Evolutionary conservation across 2,797 vertebrate genomes (phyloP).

Genomic region (Rhinatrema bivittatum): DNA sequence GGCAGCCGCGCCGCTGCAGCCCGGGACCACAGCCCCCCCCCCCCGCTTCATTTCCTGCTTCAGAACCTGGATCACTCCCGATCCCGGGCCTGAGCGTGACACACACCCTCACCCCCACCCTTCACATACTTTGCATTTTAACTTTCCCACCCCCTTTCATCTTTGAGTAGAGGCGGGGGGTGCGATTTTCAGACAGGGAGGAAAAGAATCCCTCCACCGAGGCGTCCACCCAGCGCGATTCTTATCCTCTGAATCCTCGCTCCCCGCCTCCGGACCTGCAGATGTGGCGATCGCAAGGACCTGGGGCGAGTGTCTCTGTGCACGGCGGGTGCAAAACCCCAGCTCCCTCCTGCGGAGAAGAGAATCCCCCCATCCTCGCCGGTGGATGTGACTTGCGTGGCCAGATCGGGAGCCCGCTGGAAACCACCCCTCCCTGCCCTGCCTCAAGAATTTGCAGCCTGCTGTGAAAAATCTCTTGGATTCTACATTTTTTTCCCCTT

Average conservation of each 20-base stretch:
- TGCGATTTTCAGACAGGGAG: too few relatives aligned
- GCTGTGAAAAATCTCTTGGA: not conserved
- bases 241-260: slow-evolving; percentile 9
- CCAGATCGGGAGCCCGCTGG: too few relatives aligned
- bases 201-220: slow-evolving; percentile 21
- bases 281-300: slow-evolving; percentile 52
- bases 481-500: too few relatives aligned
- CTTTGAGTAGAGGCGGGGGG: too few relatives aligned
- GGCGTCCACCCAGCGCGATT: slow-evolving; percentile 28
- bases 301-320: not conserved
- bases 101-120: slow-evolving; percentile 20
- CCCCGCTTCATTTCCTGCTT: not conserved
- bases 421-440: too few relatives aligned
- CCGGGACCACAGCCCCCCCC: not conserved
- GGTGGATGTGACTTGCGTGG: too few relatives aligned
- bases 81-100: not conserved
- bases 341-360: not conserved
- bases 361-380: too few relatives aligned
- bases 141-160: slow-evolving; percentile 3
- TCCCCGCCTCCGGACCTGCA: slow-evolving; percentile 40
- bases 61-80: not conserved
- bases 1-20: not conserved
- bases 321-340: not conserved
- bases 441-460: not conserved
- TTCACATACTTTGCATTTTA: not conserved